These are phyloP conservation scores for Phoxinus phoxinus DNA, from an alignment of 2,113 vertebrate species.

Conservation along the genomic window DNA sequence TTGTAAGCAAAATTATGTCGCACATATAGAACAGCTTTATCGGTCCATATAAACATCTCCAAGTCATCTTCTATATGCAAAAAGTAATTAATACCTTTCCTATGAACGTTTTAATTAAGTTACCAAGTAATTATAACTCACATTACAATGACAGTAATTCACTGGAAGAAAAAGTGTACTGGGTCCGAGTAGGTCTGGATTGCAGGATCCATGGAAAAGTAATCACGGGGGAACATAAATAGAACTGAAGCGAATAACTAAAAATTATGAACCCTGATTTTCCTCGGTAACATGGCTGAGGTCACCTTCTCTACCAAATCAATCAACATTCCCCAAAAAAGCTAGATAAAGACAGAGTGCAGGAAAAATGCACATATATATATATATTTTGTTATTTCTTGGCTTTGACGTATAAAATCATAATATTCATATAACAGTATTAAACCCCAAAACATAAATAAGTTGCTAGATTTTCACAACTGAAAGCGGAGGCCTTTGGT, in stretches of 20 bases:
- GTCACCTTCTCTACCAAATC: conserved; percentile 44
- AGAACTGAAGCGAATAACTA: conserved; percentile 43
- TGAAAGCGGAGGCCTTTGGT: conserved; percentile 81
- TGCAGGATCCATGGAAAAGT: conserved; percentile 9
- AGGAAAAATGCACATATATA: conserved; percentile 65
- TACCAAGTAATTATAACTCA: conserved; percentile 4
- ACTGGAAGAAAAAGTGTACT: not conserved
- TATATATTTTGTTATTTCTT: conserved; percentile 71
- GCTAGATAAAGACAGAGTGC: conserved; percentile 62
- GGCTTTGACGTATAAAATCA: conserved; percentile 75
- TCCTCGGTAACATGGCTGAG: conserved; percentile 53
- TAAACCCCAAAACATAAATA: conserved; percentile 79
- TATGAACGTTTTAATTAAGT: conserved; percentile 1
- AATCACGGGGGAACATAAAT: conserved; percentile 52
- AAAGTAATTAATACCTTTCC: conserved; percentile 27
- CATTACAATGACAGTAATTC: not conserved
- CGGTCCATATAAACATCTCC: not conserved
- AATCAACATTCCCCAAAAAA: conserved; percentile 62
- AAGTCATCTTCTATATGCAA: not conserved
- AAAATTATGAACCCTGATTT: conserved; percentile 62
- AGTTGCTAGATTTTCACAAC: conserved; percentile 71
- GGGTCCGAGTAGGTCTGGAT: conserved; percentile 16
- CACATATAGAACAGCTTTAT: conserved; percentile 8
- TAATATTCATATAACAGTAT: conserved; percentile 76
- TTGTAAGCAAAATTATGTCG: not conserved